Percentiles rank a stretch among this genome's conserved stretches.
These are phyloP conservation scores for Crypturellus undulatus DNA, from an alignment of 2,113 vertebrate genomes.

Conservation along the genomic window DNA sequence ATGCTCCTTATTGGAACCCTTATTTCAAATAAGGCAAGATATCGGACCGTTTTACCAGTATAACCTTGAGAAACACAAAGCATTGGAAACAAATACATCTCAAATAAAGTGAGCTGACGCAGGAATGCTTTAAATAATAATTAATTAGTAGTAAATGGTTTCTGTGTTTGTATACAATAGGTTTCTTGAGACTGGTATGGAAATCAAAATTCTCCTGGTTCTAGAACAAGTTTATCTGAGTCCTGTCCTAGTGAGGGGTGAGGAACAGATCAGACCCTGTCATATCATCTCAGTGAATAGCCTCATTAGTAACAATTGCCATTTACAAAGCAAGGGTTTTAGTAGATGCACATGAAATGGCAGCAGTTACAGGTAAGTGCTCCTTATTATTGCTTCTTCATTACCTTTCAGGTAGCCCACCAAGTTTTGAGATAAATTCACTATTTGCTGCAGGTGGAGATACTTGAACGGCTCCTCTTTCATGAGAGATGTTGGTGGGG, in stretches of 20 bases:
- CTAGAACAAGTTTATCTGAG: neutral
- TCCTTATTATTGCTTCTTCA: rapidly evolving
- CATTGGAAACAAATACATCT: neutral
- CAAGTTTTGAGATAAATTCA: neutral
- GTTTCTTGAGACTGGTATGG: neutral
- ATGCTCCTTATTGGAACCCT: neutral
- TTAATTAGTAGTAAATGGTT: neutral
- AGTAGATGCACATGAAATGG: neutral
- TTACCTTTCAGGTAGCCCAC: neutral
- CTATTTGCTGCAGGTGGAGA: neutral
- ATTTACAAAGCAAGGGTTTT: neutral
- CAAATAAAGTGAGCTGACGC: neutral
- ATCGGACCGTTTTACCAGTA: neutral
- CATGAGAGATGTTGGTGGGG: neutral
- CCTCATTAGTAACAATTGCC: neutral
- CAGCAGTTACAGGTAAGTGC: neutral
- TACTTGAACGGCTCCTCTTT: neutral
- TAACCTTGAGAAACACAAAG: neutral
- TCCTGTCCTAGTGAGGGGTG: neutral
- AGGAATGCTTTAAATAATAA: neutral
- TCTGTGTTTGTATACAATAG: neutral
- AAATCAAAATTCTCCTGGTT: neutral
- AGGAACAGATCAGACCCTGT: neutral
- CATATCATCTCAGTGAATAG: neutral
- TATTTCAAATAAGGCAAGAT: neutral